Percentiles rank a stretch among this genome's conserved stretches.
These are phyloP conservation scores for Platyrinchus mystaceus DNA, from an alignment of 2,797 vertebrate species.

Conservation along the genomic window DNA sequence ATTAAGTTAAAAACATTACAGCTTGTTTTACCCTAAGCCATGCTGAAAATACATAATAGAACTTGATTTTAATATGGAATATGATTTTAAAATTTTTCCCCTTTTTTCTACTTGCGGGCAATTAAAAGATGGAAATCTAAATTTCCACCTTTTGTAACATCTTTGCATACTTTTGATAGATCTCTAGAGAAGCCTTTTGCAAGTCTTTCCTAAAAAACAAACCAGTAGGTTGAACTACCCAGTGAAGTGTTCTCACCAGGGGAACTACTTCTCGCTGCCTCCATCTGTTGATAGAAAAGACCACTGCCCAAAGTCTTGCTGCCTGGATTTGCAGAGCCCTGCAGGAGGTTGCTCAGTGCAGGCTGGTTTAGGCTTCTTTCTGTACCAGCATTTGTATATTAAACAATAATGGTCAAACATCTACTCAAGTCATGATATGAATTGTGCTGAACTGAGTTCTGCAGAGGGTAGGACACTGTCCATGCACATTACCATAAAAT, in stretches of 20 bases:
- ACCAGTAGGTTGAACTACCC: not conserved
- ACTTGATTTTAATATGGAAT: not conserved
- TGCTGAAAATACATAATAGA: not conserved
- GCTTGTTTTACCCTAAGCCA: not conserved
- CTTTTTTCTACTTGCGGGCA: not conserved
- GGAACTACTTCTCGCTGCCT: not conserved
- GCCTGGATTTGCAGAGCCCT: not conserved
- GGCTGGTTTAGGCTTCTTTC: not conserved
- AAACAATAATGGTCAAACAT: not conserved
- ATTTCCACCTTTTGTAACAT: not conserved
- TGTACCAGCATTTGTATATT: not conserved
- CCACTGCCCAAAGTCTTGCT: not conserved
- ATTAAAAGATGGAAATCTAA: not conserved
- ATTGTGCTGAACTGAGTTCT: not conserved
- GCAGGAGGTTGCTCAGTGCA: not conserved
- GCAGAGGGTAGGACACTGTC: not conserved
- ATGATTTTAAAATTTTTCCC: not conserved
- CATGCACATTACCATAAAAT: not conserved
- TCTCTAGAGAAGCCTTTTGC: not conserved
- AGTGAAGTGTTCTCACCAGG: not conserved
- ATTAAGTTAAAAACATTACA: not conserved
- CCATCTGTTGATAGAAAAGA: not conserved
- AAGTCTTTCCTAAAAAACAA: not conserved
- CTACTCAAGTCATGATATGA: not conserved
- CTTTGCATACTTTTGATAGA: not conserved